phyloP scores from a whole-genome alignment of 2,888 invertebrate species.

The Amblyjoppa fuscipennis region DNA sequence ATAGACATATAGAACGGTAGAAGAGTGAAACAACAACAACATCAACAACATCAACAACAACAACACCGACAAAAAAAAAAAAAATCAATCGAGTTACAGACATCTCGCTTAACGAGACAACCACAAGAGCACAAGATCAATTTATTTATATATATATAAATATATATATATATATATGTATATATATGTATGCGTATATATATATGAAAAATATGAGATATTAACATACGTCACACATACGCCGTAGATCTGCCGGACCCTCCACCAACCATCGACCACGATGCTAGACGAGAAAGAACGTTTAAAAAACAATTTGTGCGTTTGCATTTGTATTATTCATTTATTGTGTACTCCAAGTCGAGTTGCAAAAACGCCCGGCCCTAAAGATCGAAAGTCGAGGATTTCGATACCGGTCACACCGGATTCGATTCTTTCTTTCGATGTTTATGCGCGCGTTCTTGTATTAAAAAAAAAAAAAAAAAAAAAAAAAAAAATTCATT shows the following conservation, averaged over 20 bases:
- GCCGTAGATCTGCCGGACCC: constrained; percentile 83
- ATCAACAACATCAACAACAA: constrained; percentile 60
- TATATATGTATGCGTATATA: constrained; percentile 26
- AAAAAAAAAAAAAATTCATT: constrained; percentile 3
- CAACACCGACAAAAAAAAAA: constrained; percentile 68
- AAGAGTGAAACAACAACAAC: constrained; percentile 32
- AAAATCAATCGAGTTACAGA: constrained; percentile 23
- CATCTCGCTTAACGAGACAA: constrained; percentile 61
- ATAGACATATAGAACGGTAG: constrained; percentile 30
- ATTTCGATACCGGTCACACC: neutral
- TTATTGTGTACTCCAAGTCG: constrained; percentile 3
- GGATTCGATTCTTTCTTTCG: neutral
- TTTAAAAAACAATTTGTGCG: constrained; percentile 4
- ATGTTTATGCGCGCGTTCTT: neutral
- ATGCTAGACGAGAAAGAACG: constrained; percentile 60
- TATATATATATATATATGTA: no score
- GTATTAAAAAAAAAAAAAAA: constrained; percentile 23
- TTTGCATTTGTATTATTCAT: constrained; percentile 8
- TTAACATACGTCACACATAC: constrained; percentile 80
- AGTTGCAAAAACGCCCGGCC: constrained; percentile 6
- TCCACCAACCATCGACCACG: constrained; percentile 79
- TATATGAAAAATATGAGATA: constrained; percentile 45
- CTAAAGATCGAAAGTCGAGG: constrained; percentile 17
- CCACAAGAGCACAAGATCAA: constrained; percentile 41
- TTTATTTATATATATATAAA: constrained; percentile 10